Evolutionary conservation across 2,797 vertebrate species (phyloP).

Genomic region (Glyptemys insculpta): DNA sequence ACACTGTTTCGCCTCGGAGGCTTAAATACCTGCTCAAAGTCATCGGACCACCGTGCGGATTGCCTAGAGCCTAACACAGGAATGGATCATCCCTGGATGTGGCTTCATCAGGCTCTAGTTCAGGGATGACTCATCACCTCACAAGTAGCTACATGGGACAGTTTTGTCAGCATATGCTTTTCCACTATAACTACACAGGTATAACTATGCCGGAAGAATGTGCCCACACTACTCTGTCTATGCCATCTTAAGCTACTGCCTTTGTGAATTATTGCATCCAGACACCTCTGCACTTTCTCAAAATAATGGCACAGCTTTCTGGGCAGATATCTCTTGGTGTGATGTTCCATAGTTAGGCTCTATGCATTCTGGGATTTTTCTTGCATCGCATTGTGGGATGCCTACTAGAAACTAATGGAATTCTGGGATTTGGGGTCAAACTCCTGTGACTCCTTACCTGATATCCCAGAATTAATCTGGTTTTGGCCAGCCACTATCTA

Average conservation of each 20-base stretch:
- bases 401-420: neutral
- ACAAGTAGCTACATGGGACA: conserved; percentile 6
- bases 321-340: neutral
- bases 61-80: neutral
- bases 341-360: neutral
- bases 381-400: neutral
- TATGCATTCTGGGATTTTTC: neutral
- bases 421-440: neutral
- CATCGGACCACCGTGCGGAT: neutral
- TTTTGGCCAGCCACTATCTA: neutral
- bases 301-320: neutral
- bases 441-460: neutral
- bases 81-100: neutral
- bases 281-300: neutral
- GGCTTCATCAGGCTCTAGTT: neutral
- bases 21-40: neutral
- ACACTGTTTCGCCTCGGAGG: neutral
- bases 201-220: conserved; percentile 39
- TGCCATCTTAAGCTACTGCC: conserved; percentile 22
- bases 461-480: fast-evolving
- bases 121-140: neutral
- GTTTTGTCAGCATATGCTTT: conserved; percentile 7
- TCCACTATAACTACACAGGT: conserved; percentile 29
- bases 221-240: conserved; percentile 40
- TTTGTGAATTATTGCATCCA: conserved; percentile 21